These are phyloP conservation scores for Limnephilus marmoratus DNA, from an alignment of 2,888 invertebrate species.

Conservation along the genomic window DNA sequence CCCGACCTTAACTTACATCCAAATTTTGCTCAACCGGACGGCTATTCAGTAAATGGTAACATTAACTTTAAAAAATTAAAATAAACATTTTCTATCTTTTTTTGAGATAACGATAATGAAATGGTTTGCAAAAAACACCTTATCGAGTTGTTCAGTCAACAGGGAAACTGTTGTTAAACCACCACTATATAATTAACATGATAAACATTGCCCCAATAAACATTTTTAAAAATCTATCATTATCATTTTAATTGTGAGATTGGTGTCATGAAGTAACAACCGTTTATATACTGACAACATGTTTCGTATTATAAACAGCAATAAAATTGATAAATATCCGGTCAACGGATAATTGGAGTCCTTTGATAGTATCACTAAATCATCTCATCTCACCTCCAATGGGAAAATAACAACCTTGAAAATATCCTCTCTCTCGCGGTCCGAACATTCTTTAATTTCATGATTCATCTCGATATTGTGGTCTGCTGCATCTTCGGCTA, in stretches of 20 bases:
- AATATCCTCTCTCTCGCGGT: background rate
- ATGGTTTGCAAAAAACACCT: too few species aligned
- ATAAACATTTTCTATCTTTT: too few species aligned
- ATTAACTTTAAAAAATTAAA: too few species aligned
- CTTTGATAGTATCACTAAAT: background rate
- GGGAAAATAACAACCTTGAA: background rate
- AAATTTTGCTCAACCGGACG: too few species aligned
- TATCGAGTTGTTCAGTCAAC: too few species aligned
- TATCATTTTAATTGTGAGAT: background rate
- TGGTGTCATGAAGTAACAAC: background rate
- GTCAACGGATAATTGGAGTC: background rate
- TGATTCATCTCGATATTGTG: background rate
- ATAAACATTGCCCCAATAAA: too few species aligned
- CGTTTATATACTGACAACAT: background rate
- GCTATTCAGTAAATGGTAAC: too few species aligned
- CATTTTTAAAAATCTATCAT: too few species aligned
- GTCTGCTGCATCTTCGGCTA: background rate
- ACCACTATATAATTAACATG: too few species aligned
- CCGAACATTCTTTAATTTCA: slow-evolving; percentile 2
- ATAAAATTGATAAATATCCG: slow-evolving; percentile 2
- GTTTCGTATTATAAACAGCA: background rate
- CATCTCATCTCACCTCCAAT: background rate
- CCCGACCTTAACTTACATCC: too few species aligned
- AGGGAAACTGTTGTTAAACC: too few species aligned
- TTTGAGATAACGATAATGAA: too few species aligned